Conservation (phyloP, 2,888 invertebrate species). For the Drosophila kambysellisi region DNA sequence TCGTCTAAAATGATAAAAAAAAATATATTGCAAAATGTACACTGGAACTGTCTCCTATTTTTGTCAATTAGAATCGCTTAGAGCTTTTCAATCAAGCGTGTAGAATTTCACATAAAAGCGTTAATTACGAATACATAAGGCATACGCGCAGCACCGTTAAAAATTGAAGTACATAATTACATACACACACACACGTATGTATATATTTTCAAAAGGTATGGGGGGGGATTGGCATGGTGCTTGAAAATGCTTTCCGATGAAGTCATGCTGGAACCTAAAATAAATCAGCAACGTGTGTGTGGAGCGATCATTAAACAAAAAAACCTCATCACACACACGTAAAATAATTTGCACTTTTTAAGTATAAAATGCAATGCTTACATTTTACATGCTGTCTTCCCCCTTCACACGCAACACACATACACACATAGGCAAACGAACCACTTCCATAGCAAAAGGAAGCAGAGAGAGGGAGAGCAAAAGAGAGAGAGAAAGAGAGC, state of each 20-base stretch:
- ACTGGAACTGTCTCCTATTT: slow-evolving; percentile 50
- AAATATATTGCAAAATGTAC: slow-evolving; percentile 17
- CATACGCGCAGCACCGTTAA: slow-evolving; percentile 56
- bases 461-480: slow-evolving; percentile 35
- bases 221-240: slow-evolving; percentile 20
- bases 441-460: slow-evolving; percentile 40
- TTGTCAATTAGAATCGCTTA: slow-evolving; percentile 65
- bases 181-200: slow-evolving; percentile 10
- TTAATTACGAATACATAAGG: slow-evolving; percentile 65
- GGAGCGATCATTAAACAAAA: slow-evolving; percentile 69
- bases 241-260: slow-evolving; percentile 65
- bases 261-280: slow-evolving; percentile 77
- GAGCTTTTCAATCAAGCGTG: slow-evolving; percentile 59
- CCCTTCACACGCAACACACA: slow-evolving; percentile 32
- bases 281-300: slow-evolving; percentile 60
- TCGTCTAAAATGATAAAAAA: slow-evolving; percentile 8
- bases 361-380: slow-evolving; percentile 74
- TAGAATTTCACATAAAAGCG: slow-evolving; percentile 71
- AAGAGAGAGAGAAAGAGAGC: slow-evolving; percentile 29
- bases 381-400: slow-evolving; percentile 48
- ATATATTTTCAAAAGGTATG: slow-evolving; percentile 14
- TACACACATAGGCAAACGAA: slow-evolving; percentile 7
- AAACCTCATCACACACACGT: slow-evolving; percentile 13
- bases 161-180: slow-evolving; percentile 60
- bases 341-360: slow-evolving; percentile 73